phyloP scores from a whole-genome alignment of 2,113 vertebrate species.

The Phalacrocorax aristotelis region DNA sequence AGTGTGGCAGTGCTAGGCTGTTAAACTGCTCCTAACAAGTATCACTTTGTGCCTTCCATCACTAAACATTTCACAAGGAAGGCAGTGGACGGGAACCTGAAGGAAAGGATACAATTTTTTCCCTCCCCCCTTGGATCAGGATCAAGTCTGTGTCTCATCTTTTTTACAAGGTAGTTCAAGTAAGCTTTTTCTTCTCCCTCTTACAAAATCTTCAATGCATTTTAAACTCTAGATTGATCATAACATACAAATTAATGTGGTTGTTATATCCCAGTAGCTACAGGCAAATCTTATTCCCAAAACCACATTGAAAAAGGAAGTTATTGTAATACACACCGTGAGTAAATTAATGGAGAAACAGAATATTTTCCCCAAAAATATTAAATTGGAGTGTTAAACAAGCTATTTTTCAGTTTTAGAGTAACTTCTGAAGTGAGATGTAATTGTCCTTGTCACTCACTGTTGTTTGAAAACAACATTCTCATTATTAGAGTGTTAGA shows the following conservation, averaged over 20 bases:
- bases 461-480: background rate
- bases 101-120: background rate
- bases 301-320: background rate
- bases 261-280: background rate
- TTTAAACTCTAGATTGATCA: background rate
- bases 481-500: background rate
- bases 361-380: background rate
- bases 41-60: background rate
- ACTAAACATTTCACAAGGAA: background rate
- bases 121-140: fast-evolving
- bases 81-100: background rate
- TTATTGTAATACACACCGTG: background rate
- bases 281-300: background rate
- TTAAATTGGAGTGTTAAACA: background rate
- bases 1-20: background rate
- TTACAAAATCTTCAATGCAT: background rate
- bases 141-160: background rate
- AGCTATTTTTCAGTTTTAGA: background rate
- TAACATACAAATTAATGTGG: background rate
- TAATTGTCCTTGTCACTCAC: background rate
- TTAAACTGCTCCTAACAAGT: background rate
- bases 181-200: fast-evolving
- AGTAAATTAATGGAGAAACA: background rate
- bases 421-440: background rate
- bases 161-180: background rate